Conservation (phyloP, 2,113 vertebrate genomes). For the Butorides virescens region DNA sequence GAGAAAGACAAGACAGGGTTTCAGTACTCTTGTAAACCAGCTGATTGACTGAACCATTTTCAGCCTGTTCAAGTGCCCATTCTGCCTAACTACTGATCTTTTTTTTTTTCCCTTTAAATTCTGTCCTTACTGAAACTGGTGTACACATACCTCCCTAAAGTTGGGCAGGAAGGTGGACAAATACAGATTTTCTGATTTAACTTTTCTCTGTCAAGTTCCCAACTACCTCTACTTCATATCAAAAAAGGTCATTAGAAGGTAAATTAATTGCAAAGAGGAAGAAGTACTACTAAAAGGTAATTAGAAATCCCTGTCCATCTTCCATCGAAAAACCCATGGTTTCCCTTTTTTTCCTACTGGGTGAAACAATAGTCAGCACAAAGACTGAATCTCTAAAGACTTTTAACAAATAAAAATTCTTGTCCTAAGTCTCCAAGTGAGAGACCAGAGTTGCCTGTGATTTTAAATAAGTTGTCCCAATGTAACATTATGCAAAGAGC, state of each 20-base stretch:
- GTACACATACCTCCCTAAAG: neutral
- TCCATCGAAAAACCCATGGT: neutral
- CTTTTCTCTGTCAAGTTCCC: neutral
- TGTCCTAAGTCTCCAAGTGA: neutral
- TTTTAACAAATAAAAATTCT: neutral
- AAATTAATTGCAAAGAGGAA: neutral
- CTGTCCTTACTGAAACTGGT: neutral
- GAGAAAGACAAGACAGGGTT: neutral
- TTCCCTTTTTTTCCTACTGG: neutral
- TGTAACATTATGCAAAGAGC: neutral
- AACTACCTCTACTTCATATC: neutral
- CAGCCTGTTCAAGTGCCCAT: neutral
- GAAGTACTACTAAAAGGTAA: neutral
- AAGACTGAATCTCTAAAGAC: neutral
- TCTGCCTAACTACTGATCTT: neutral
- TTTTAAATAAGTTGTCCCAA: neutral
- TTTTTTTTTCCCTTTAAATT: neutral
- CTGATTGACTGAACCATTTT: neutral
- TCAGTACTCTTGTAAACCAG: neutral
- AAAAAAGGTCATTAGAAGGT: neutral
- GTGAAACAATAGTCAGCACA: neutral
- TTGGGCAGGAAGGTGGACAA: neutral
- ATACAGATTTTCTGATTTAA: neutral
- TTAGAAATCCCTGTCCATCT: neutral
- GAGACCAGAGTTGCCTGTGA: neutral